A percentile compares a stretch with the other conserved stretches of the same genome.
These are phyloP conservation scores for Galeruca laticollis DNA, from an alignment of 2,888 invertebrate species.

Conservation along the genomic window DNA sequence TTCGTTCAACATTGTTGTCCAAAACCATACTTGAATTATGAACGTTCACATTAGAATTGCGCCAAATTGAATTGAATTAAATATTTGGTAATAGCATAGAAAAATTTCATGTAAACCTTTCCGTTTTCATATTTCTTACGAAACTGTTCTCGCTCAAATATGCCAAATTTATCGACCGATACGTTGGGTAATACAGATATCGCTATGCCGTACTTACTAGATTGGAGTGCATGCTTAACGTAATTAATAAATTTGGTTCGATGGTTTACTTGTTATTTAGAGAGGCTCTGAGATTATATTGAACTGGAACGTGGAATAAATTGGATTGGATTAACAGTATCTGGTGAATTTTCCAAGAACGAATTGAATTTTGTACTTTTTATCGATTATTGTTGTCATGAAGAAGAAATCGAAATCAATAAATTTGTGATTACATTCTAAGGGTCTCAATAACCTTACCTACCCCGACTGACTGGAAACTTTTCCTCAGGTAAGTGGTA, in stretches of 20 bases:
- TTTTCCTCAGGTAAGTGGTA: too few species aligned
- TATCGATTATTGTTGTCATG: neutral
- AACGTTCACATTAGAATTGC: too few species aligned
- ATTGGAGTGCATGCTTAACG: conserved; percentile 14
- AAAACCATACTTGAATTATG: too few species aligned
- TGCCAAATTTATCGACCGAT: neutral
- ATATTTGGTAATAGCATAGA: too few species aligned
- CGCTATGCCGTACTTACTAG: neutral
- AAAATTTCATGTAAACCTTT: too few species aligned
- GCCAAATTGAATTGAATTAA: too few species aligned
- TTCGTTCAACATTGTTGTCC: too few species aligned
- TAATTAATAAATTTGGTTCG: conserved; percentile 20
- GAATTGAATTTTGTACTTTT: neutral
- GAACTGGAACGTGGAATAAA: conserved; percentile 15
- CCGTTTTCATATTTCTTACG: too few species aligned
- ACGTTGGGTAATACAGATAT: neutral
- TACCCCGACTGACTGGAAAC: too few species aligned
- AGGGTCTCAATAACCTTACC: too few species aligned
- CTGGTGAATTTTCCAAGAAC: neutral
- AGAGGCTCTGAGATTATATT: neutral
- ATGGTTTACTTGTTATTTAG: conserved; percentile 1
- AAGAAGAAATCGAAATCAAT: neutral
- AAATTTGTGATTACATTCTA: neutral
- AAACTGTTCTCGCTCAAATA: neutral
- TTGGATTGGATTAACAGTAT: conserved; percentile 1